A percentile compares a stretch with the other conserved stretches of the same genome.
These are phyloP conservation scores for Stenopsyche tienmushanensis DNA, from an alignment of 1,140 invertebrate genomes.

Conservation along the genomic window DNA sequence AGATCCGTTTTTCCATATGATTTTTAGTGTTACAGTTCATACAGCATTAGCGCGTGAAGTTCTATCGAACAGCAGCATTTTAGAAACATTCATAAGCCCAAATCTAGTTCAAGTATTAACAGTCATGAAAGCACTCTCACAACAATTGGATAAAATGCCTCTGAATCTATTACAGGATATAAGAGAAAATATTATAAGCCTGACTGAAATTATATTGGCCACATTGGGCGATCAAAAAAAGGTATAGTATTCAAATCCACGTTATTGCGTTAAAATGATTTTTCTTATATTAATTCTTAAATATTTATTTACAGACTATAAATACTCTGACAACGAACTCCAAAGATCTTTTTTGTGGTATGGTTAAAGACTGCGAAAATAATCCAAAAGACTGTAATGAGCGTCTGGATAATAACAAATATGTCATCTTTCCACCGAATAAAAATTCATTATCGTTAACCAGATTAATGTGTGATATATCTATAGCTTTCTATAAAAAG, in stretches of 20 bases:
- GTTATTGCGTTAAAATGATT: background rate
- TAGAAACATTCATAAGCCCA: constrained; percentile 50
- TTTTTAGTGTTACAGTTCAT: constrained; percentile 51
- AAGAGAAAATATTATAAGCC: constrained; percentile 44
- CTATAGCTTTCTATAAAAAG: constrained; percentile 46
- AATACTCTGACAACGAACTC: constrained; percentile 46
- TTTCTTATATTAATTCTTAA: background rate
- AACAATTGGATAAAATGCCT: constrained; percentile 44
- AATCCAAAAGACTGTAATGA: constrained; percentile 39
- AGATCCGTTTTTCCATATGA: too few relatives aligned
- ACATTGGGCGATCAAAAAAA: constrained; percentile 51
- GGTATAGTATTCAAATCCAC: constrained; percentile 44
- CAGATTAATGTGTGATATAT: constrained; percentile 46
- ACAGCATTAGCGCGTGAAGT: constrained; percentile 53
- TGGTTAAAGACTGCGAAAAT: constrained; percentile 23
- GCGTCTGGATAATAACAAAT: constrained; percentile 41
- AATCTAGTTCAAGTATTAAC: constrained; percentile 44
- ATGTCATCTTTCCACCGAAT: constrained; percentile 41
- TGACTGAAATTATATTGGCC: constrained; percentile 44
- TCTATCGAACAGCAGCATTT: constrained; percentile 49
- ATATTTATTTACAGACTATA: constrained; percentile 45
- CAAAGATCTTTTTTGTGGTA: constrained; percentile 46
- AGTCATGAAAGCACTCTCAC: constrained; percentile 45
- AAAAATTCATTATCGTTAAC: constrained; percentile 41
- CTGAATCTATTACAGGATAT: constrained; percentile 40